Percentiles rank a stretch among this genome's conserved stretches.
Evolutionary conservation across 2,797 vertebrate species (phyloP).

Genomic region (Crypturellus tataupa): DNA sequence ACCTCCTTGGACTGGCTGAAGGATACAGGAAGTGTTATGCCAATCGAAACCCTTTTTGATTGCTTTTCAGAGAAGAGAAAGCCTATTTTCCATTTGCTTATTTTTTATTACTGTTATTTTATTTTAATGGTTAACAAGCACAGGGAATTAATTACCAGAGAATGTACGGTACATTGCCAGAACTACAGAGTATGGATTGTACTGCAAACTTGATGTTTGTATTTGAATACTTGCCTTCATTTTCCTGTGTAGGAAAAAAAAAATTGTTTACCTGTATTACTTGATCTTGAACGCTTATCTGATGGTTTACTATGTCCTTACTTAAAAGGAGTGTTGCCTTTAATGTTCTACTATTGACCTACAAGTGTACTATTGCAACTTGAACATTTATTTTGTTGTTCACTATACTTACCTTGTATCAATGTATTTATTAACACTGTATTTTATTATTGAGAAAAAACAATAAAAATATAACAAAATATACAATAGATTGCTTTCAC

Average conservation of each 20-base stretch:
- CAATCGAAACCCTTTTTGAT: constrained; percentile 1
- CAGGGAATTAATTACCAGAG: constrained; percentile 71
- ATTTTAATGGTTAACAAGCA: constrained; percentile 69
- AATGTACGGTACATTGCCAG: constrained; percentile 73
- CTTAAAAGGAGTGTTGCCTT: constrained; percentile 80
- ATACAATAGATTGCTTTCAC: constrained; percentile 79
- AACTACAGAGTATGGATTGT: constrained; percentile 76
- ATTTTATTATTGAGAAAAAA: constrained; percentile 84
- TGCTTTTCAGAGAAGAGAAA: constrained; percentile 38
- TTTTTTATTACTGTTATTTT: constrained; percentile 47
- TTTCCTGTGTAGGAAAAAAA: constrained; percentile 80
- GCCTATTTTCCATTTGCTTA: constrained; percentile 20
- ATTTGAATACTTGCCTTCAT: constrained; percentile 84
- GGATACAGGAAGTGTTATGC: constrained; percentile 11
- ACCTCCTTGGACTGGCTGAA: constrained; percentile 62
- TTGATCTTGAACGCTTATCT: constrained; percentile 82
- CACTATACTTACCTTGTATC: constrained; percentile 80
- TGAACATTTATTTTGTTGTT: constrained; percentile 82
- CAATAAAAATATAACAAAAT: constrained; percentile 84
- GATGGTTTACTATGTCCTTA: constrained; percentile 81
- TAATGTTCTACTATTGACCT: constrained; percentile 79
- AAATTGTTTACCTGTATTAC: constrained; percentile 82
- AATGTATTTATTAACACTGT: constrained; percentile 84
- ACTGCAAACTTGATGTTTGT: constrained; percentile 79
- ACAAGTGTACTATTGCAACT: constrained; percentile 81